These are phyloP conservation scores for Uria lomvia DNA, from an alignment of 2,113 vertebrate genomes.

Conservation along the genomic window DNA sequence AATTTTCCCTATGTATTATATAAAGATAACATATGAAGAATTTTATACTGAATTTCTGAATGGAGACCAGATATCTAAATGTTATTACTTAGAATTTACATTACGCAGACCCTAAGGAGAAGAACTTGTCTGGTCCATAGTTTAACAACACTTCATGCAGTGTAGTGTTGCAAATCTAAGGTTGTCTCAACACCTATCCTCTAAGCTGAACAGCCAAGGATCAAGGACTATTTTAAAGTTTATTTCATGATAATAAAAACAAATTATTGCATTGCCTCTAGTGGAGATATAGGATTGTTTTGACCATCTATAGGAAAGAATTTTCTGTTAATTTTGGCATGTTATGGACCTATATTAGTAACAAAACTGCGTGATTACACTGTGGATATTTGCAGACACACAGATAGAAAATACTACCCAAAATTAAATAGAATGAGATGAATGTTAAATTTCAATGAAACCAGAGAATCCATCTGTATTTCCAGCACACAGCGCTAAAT, in stretches of 20 bases:
- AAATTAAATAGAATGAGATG: background rate
- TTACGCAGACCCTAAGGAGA: background rate
- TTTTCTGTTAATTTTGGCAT: background rate
- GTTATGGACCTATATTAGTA: background rate
- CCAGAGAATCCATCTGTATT: background rate
- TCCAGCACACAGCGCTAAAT: background rate
- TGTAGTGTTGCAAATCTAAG: background rate
- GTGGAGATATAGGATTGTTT: background rate
- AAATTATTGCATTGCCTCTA: background rate
- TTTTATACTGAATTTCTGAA: background rate
- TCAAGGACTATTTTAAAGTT: background rate
- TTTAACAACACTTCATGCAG: background rate
- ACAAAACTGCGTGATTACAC: background rate
- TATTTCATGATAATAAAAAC: background rate
- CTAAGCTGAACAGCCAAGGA: background rate
- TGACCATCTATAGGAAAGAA: background rate
- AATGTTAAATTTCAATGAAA: background rate
- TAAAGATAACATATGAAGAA: background rate
- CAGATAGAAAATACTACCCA: background rate
- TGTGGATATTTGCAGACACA: background rate
- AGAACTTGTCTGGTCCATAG: background rate
- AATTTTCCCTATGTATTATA: fast-evolving
- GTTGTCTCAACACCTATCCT: background rate
- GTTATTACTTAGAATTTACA: background rate
- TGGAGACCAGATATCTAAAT: background rate